These are phyloP conservation scores for Adelognathus sp. DNA, from an alignment of 2,888 invertebrate species.

Conservation along the genomic window DNA sequence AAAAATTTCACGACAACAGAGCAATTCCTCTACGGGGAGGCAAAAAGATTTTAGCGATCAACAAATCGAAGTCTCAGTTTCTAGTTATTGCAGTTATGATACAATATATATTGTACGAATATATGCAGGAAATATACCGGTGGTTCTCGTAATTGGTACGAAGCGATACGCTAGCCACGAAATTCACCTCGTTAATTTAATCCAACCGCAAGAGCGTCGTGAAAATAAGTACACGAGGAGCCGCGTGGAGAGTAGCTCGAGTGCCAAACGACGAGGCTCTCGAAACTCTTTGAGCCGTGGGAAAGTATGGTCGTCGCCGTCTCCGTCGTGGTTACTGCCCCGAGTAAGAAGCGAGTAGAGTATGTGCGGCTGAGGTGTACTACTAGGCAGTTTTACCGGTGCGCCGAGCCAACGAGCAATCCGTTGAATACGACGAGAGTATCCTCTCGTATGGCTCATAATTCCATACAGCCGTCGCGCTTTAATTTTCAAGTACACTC, in stretches of 20 bases:
- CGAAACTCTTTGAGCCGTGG: conserved; percentile 41
- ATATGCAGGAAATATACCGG: conserved; percentile 1
- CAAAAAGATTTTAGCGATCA: background rate
- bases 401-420: conserved; percentile 11
- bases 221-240: too few relatives aligned
- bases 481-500: conserved; percentile 67
- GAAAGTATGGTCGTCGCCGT: conserved; percentile 38
- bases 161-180: conserved; percentile 27
- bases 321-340: background rate
- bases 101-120: background rate
- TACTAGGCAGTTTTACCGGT: conserved; percentile 25
- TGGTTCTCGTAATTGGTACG: conserved; percentile 22
- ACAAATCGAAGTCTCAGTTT: background rate
- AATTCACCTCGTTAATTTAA: conserved; percentile 46
- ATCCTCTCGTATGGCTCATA: conserved; percentile 67
- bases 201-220: background rate
- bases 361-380: conserved; percentile 1
- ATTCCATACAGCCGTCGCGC: conserved; percentile 69
- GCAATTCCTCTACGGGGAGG: too few relatives aligned
- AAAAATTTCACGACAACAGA: background rate
- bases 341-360: background rate
- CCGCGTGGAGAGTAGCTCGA: conserved; percentile 8
- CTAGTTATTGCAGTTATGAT: conserved; percentile 2
- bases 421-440: conserved; percentile 11
- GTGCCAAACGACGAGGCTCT: conserved; percentile 43